Percentiles rank a stretch among this genome's conserved stretches.
Evolutionary conservation across 2,797 vertebrate genomes (phyloP).

Genomic region (Salmo trutta): DNA sequence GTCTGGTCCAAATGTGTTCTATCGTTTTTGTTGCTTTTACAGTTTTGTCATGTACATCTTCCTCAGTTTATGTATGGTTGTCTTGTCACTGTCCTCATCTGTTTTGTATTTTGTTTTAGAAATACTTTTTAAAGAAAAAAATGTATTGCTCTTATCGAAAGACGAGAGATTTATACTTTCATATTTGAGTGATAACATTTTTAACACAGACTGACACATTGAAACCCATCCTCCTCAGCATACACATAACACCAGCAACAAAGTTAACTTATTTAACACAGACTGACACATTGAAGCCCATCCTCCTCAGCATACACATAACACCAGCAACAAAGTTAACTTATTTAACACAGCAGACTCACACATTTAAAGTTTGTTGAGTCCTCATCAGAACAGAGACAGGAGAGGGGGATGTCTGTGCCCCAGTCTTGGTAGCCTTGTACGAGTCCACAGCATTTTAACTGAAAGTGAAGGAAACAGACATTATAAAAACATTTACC

Average conservation of each 20-base stretch:
- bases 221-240: not conserved
- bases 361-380: conserved; percentile 47
- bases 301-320: not conserved
- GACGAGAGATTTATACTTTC: not conserved
- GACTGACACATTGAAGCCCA: not conserved
- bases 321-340: not conserved
- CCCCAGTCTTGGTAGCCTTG: conserved; percentile 58
- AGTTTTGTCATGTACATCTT: no score
- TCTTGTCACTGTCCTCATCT: no score
- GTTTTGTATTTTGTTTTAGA: no score
- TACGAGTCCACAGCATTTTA: conserved; percentile 58
- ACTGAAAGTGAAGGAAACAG: conserved; percentile 27
- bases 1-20: no score
- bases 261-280: not conserved
- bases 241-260: not conserved
- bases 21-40: no score
- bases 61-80: no score
- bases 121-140: no score
- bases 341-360: conserved; percentile 23
- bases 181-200: not conserved
- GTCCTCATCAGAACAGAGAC: conserved; percentile 33
- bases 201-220: no score
- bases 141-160: not conserved
- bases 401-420: conserved; percentile 49
- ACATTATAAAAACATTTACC: not conserved